These are phyloP conservation scores for Centrocercus urophasianus DNA, from an alignment of 2,113 vertebrate genomes.

Conservation along the genomic window DNA sequence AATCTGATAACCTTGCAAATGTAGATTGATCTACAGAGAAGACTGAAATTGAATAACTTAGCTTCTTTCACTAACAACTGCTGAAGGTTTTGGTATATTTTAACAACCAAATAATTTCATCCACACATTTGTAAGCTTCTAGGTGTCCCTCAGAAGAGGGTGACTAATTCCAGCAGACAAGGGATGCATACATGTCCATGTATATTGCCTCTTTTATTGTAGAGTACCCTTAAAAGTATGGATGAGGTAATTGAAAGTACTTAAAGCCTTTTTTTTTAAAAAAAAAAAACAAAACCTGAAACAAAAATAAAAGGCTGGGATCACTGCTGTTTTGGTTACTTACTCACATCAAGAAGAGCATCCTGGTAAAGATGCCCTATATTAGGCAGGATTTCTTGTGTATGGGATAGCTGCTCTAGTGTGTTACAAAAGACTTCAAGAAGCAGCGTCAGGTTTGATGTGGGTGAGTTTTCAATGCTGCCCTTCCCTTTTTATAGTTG, in stretches of 20 bases:
- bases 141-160: neutral
- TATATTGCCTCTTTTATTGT: neutral
- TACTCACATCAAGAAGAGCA: neutral
- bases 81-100: neutral
- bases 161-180: neutral
- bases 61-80: neutral
- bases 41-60: neutral
- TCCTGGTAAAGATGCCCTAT: neutral
- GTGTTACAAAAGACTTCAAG: slow-evolving; percentile 35
- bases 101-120: neutral
- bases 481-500: slow-evolving; percentile 55
- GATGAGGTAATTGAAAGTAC: neutral
- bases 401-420: slow-evolving; percentile 28
- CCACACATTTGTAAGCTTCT: neutral
- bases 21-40: neutral
- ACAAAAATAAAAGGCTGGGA: neutral
- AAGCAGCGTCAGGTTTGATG: neutral
- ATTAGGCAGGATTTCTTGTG: slow-evolving; percentile 5
- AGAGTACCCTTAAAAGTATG: neutral
- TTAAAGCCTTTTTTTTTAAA: neutral
- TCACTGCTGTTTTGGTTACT: neutral
- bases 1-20: neutral
- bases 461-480: slow-evolving; percentile 49
- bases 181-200: neutral
- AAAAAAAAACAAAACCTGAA: neutral